Percentiles rank a stretch among this genome's conserved stretches.
Evolutionary conservation across 2,113 vertebrate genomes (phyloP).

Genomic region (Dromaius novaehollandiae): DNA sequence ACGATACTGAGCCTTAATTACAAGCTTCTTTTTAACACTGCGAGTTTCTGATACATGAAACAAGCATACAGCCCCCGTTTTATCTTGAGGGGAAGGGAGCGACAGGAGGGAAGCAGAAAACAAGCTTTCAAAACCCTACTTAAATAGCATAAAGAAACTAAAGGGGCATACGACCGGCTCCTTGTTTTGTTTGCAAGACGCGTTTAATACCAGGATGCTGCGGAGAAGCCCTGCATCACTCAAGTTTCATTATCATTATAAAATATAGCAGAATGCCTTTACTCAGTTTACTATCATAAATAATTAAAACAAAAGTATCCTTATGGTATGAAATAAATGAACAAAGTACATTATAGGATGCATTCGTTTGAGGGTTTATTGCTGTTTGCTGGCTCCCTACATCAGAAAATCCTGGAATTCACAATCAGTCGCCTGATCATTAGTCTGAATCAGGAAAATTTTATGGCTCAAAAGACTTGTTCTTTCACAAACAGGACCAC

Average conservation of each 20-base stretch:
- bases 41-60: conserved; percentile 12
- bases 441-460: conserved; percentile 10
- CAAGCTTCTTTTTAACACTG: background rate
- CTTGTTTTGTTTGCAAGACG: conserved; percentile 31
- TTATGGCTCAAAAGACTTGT: background rate
- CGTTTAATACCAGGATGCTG: background rate
- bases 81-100: background rate
- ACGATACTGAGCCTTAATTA: conserved; percentile 29
- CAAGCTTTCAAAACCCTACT: background rate
- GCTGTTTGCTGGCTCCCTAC: conserved; percentile 16
- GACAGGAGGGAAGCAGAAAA: background rate
- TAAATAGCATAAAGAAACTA: background rate
- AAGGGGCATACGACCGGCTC: background rate
- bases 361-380: conserved; percentile 18
- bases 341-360: conserved; percentile 26
- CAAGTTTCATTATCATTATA: conserved; percentile 51
- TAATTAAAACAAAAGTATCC: conserved; percentile 63
- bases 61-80: background rate
- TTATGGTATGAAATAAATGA: conserved; percentile 46
- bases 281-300: conserved; percentile 58
- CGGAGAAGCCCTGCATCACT: conserved; percentile 6
- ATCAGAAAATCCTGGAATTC: conserved; percentile 47
- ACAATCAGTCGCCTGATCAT: conserved; percentile 23
- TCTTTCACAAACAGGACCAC: background rate
- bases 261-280: conserved; percentile 34